Conservation (phyloP, 2,113 vertebrate genomes). For the Grus americana region DNA sequence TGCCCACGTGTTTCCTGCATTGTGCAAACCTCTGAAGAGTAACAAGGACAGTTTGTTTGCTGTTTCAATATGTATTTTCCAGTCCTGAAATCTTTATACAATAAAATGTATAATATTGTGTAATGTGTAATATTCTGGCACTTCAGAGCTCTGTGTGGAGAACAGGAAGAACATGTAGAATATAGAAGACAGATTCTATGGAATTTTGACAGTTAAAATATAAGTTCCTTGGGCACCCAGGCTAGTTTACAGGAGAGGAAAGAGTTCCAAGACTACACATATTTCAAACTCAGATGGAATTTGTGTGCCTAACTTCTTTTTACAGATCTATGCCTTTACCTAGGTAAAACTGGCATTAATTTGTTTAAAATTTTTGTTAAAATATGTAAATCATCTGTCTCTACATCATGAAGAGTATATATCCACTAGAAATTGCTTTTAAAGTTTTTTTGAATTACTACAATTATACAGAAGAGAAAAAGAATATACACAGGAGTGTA, state of each 20-base stretch:
- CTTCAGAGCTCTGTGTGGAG: not conserved
- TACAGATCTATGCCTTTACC: not conserved
- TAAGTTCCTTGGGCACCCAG: not conserved
- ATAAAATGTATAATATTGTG: not conserved
- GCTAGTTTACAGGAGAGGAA: not conserved
- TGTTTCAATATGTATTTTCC: not conserved
- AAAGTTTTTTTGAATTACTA: not conserved
- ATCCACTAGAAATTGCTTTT: not conserved
- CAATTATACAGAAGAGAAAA: not conserved
- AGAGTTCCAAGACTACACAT: not conserved
- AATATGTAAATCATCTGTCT: not conserved
- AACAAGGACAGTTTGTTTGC: not conserved
- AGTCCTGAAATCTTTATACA: not conserved
- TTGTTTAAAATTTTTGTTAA: not conserved
- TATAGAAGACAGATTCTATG: not conserved
- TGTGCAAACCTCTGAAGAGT: not conserved
- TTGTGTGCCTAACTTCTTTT: not conserved
- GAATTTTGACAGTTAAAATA: not conserved
- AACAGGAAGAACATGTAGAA: not conserved
- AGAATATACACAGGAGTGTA: not conserved
- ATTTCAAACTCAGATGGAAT: not conserved
- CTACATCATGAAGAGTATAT: not conserved
- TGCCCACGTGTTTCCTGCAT: not conserved
- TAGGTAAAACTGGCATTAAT: not conserved
- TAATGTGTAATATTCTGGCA: not conserved